Evolutionary conservation across 2,113 vertebrate species (phyloP).

Genomic region (Callaeas wilsoni): DNA sequence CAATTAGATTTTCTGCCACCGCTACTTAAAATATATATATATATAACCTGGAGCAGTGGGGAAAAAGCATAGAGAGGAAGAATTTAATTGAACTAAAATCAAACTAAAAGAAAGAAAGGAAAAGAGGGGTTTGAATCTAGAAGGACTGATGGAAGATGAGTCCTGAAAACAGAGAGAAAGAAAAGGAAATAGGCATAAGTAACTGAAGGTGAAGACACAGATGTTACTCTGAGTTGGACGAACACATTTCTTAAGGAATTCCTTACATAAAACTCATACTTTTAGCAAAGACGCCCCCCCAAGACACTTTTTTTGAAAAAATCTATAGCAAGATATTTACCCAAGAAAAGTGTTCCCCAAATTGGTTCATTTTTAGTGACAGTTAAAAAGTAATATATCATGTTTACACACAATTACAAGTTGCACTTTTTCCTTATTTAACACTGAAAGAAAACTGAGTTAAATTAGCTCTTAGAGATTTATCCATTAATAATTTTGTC

Average conservation of each 20-base stretch:
- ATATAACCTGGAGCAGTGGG: neutral
- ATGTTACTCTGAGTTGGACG: neutral
- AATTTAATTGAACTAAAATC: neutral
- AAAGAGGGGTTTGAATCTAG: neutral
- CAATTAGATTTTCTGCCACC: neutral
- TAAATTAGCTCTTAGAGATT: conserved; percentile 2
- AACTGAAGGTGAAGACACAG: neutral
- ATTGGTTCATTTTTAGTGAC: neutral
- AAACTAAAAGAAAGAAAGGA: neutral
- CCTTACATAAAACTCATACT: neutral
- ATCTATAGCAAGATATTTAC: neutral
- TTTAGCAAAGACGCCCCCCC: neutral
- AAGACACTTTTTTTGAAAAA: neutral
- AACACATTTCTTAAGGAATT: neutral
- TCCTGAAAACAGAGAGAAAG: neutral
- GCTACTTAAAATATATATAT: neutral
- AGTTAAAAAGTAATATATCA: neutral
- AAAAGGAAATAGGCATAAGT: neutral
- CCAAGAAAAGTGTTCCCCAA: neutral
- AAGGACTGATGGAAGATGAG: neutral
- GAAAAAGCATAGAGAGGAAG: neutral
- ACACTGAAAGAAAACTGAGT: neutral
- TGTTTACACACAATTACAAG: neutral
- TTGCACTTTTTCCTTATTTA: neutral
- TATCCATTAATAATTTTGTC: conserved; percentile 23